Evolutionary conservation across 2,888 invertebrate species (phyloP).

Genomic region (Ennomos fuscantarius): DNA sequence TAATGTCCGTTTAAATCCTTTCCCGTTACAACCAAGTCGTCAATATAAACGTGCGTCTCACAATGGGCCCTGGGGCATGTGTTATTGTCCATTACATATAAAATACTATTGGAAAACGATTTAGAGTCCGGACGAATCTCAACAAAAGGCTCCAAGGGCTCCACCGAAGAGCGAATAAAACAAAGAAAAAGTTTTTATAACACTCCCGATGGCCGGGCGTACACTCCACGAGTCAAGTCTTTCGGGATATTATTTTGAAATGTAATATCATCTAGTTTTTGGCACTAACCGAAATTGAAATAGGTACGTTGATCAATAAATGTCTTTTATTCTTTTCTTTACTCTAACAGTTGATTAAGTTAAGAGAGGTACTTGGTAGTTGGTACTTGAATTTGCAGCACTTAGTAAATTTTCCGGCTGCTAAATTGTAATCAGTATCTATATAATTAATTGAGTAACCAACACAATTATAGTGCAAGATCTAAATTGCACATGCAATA

Average conservation of each 20-base stretch:
- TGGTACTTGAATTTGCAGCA: not conserved
- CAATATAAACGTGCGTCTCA: constrained; percentile 47
- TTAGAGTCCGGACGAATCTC: constrained; percentile 64
- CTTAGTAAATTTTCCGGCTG: too few species aligned
- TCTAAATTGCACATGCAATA: too few species aligned
- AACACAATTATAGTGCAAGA: too few species aligned
- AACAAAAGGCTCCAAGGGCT: constrained; percentile 47
- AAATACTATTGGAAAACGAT: constrained; percentile 80
- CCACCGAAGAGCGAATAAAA: constrained; percentile 59
- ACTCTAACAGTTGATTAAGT: not conserved
- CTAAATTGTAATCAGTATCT: too few species aligned
- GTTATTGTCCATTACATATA: constrained; percentile 77
- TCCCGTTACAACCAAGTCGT: constrained; percentile 44
- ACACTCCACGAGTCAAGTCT: constrained; percentile 42
- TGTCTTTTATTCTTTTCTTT: too few species aligned
- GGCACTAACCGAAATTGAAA: constrained; percentile 18
- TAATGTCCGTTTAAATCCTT: constrained; percentile 40
- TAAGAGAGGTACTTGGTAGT: too few species aligned
- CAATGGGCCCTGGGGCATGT: constrained; percentile 59
- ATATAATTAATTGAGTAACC: too few species aligned
- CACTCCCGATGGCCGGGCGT: constrained; percentile 57
- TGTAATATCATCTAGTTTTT: constrained; percentile 27
- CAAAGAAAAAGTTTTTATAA: constrained; percentile 77
- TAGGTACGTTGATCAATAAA: constrained; percentile 7
- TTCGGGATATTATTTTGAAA: constrained; percentile 37